Conservation (phyloP, 2,113 vertebrate genomes). For the Fukomys damarensis region DNA sequence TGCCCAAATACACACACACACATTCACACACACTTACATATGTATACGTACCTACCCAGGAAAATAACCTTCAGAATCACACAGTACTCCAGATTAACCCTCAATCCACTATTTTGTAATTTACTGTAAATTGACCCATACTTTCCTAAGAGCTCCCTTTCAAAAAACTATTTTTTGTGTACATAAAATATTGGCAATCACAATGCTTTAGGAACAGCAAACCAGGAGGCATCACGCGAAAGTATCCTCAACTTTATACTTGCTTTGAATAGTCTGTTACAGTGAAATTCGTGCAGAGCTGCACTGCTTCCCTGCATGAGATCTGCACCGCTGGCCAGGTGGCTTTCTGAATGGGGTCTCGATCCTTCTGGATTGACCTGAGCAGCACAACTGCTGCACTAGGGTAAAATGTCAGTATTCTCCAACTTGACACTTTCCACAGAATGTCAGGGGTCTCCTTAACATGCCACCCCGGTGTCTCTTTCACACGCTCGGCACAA, state of each 20-base stretch:
- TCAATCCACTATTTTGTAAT: neutral
- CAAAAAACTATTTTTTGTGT: neutral
- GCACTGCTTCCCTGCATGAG: slow-evolving; percentile 93
- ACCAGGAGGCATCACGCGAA: neutral
- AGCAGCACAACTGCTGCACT: slow-evolving; percentile 91
- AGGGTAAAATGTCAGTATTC: slow-evolving; percentile 79
- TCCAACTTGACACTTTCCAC: slow-evolving; percentile 71
- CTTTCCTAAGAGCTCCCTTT: neutral
- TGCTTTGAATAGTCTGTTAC: neutral
- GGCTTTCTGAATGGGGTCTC: slow-evolving; percentile 98
- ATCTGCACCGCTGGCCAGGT: slow-evolving; percentile 94
- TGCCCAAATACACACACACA: no score
- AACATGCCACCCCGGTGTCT: slow-evolving; percentile 83
- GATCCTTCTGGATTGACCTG: slow-evolving; percentile 97
- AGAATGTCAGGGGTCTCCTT: slow-evolving; percentile 75
- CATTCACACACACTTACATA: neutral
- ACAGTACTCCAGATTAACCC: neutral
- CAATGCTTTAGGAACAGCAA: neutral
- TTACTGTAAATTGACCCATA: neutral
- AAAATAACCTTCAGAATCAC: neutral
- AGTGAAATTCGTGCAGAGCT: neutral
- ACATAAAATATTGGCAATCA: neutral
- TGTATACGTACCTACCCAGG: neutral
- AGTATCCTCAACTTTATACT: no score
- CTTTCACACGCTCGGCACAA: slow-evolving; percentile 69